phyloP scores from a whole-genome alignment of 2,888 invertebrate species.

The Amiota minor region DNA sequence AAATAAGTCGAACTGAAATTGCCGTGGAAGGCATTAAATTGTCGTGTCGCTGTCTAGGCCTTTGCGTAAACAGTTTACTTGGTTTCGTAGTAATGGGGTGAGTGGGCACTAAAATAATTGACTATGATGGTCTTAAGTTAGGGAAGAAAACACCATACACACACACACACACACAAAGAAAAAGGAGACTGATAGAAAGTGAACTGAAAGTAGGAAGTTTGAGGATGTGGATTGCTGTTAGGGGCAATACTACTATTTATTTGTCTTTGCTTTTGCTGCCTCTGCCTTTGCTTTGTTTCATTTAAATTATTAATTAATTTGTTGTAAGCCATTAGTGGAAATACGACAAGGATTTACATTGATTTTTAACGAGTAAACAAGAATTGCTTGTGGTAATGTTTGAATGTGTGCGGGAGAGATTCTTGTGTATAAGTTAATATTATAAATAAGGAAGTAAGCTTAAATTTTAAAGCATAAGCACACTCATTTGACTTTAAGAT shows the following conservation, averaged over 20 bases:
- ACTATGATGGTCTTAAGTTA: background rate
- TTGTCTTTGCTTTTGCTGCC: too few relatives aligned
- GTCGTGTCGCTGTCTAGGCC: constrained; percentile 47
- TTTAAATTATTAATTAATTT: constrained; percentile 59
- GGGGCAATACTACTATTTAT: too few relatives aligned
- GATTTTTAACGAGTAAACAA: constrained; percentile 1
- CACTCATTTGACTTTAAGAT: background rate
- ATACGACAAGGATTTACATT: background rate
- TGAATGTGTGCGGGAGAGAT: background rate
- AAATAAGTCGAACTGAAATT: too few relatives aligned
- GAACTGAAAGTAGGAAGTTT: too few relatives aligned
- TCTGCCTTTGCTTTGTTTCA: constrained; percentile 41
- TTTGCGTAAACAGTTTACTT: constrained; percentile 39
- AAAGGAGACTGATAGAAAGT: background rate
- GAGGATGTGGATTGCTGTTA: too few relatives aligned
- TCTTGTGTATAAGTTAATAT: background rate
- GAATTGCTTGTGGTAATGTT: background rate
- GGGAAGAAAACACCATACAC: too few relatives aligned
- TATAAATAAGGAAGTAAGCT: background rate
- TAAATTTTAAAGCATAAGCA: background rate
- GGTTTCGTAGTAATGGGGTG: constrained; percentile 30
- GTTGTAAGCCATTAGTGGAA: constrained; percentile 31
- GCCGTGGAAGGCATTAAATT: constrained; percentile 43
- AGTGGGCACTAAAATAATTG: constrained; percentile 5
- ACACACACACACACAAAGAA: too few relatives aligned